phyloP scores from a whole-genome alignment of 2,113 vertebrate genomes.

The Phoenicopterus ruber region DNA sequence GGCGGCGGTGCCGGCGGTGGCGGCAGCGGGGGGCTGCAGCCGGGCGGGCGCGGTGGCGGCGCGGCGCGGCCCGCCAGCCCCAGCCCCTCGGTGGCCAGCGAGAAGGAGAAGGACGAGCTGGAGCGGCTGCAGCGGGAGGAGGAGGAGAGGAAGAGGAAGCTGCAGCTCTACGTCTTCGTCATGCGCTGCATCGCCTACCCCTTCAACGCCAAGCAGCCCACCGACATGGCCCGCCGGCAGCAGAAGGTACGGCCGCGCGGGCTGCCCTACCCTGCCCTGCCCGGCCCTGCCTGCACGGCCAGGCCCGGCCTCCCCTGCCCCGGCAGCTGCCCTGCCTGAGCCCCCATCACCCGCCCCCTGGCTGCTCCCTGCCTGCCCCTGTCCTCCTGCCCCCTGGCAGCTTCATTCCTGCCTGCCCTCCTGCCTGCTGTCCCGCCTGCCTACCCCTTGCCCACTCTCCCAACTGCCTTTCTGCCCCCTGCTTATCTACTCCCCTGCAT shows the following conservation, averaged over 20 bases:
- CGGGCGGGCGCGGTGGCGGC: constrained; percentile 65
- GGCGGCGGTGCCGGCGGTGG: constrained; percentile 54
- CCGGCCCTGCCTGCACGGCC: neutral
- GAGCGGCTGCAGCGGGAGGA: constrained; percentile 94
- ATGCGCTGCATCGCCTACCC: constrained; percentile 97
- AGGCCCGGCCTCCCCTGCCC: neutral
- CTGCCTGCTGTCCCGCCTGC: too few species aligned
- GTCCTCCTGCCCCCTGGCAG: neutral
- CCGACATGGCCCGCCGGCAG: constrained; percentile 95
- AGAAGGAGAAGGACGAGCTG: constrained; percentile 95
- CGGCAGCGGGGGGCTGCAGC: constrained; percentile 56
- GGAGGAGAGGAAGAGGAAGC: constrained; percentile 91
- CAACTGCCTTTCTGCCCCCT: neutral
- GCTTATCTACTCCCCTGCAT: neutral
- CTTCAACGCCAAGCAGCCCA: constrained; percentile 98
- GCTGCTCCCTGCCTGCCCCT: neutral
- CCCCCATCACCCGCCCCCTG: neutral
- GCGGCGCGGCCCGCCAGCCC: constrained; percentile 77
- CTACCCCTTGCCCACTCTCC: neutral
- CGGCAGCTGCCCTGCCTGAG: too few species aligned
- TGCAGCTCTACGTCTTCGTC: constrained; percentile 97
- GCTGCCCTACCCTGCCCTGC: neutral
- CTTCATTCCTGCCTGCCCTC: too few species aligned
- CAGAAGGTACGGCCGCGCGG: constrained; percentile 85
- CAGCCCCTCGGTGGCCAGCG: constrained; percentile 87